Evolutionary conservation across 1,140 invertebrate species (phyloP).

Genomic region (Bacillus rossius): DNA sequence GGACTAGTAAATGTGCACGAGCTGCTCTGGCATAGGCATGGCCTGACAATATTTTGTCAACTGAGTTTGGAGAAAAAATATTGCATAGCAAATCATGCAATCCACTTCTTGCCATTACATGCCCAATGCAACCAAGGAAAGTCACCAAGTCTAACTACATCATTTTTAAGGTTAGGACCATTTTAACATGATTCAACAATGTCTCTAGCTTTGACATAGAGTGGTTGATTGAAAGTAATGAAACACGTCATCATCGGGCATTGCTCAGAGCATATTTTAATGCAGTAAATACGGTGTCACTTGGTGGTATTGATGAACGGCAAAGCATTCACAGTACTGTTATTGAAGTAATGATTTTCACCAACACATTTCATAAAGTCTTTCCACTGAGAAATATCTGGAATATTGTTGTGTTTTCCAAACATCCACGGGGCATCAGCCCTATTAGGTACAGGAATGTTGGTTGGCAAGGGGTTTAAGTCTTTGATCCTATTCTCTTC

Average conservation of each 20-base stretch:
- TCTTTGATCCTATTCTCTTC: not conserved
- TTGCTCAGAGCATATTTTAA: not conserved
- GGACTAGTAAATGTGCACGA: constrained; percentile 35
- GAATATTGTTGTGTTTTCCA: no score
- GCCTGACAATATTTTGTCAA: constrained; percentile 36
- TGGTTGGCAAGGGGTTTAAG: constrained; percentile 15
- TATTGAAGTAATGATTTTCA: no score
- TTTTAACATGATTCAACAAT: constrained; percentile 27
- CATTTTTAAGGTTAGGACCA: constrained; percentile 12
- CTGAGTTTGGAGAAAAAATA: constrained; percentile 31
- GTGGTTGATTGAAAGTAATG: constrained; percentile 1
- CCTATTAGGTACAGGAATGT: no score
- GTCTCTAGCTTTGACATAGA: constrained; percentile 12
- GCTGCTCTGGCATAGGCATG: constrained; percentile 40
- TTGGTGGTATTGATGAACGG: not conserved
- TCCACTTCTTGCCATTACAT: constrained; percentile 37
- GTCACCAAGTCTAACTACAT: constrained; percentile 25
- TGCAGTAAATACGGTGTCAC: not conserved
- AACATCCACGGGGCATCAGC: no score
- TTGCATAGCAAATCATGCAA: constrained; percentile 30
- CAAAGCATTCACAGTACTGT: not conserved
- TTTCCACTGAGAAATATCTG: constrained; percentile 26
- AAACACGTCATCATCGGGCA: constrained; percentile 28
- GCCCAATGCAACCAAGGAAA: constrained; percentile 36
- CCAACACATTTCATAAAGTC: constrained; percentile 20